Conservation (phyloP, 2,888 invertebrate species). For the Brenthis hecate region DNA sequence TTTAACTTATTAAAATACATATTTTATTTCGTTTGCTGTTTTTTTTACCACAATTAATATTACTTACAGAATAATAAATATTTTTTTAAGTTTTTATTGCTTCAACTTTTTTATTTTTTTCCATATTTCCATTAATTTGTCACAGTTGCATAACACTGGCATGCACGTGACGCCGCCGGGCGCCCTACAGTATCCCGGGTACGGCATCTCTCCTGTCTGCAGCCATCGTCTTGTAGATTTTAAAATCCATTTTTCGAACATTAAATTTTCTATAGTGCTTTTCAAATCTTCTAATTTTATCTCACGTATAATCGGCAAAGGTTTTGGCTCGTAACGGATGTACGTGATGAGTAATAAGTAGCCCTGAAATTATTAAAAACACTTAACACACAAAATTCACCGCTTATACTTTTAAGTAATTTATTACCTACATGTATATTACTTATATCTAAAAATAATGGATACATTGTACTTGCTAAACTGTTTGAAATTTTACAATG, state of each 20-base stretch:
- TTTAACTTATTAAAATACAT: neutral
- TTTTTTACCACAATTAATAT: no score
- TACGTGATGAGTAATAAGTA: constrained; percentile 54
- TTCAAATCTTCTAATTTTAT: constrained; percentile 44
- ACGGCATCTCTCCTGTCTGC: constrained; percentile 59
- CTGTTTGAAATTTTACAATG: constrained; percentile 7
- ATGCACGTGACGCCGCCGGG: constrained; percentile 59
- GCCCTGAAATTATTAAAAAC: constrained; percentile 51
- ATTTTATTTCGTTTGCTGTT: neutral
- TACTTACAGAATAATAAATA: neutral
- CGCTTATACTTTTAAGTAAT: neutral
- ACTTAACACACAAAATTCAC: constrained; percentile 2
- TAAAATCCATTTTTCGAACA: constrained; percentile 32
- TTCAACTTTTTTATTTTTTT: constrained; percentile 37
- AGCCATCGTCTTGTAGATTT: constrained; percentile 58
- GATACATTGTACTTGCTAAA: constrained; percentile 26
- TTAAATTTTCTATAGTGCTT: constrained; percentile 38
- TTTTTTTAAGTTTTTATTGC: neutral
- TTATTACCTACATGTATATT: constrained; percentile 28
- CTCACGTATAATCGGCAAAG: constrained; percentile 45
- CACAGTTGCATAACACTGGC: constrained; percentile 64
- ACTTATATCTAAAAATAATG: constrained; percentile 27
- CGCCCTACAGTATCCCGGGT: constrained; percentile 69
- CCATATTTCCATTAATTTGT: constrained; percentile 56
- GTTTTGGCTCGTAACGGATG: constrained; percentile 55